Conservation (phyloP, 2,113 vertebrate genomes). For the Tragelaphus buxtoni region DNA sequence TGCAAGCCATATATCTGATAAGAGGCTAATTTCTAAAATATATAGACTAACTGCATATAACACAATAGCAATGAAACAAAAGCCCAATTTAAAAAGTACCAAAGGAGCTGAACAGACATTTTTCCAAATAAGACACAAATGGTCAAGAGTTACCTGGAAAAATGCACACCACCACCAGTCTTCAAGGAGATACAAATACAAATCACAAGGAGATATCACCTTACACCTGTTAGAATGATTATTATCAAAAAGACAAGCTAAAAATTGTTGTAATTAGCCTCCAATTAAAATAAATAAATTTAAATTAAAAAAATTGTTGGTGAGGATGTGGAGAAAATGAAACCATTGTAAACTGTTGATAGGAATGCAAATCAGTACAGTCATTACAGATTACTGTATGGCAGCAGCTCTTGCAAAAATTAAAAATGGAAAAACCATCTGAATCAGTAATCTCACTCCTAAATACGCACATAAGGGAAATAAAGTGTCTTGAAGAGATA, state of each 20-base stretch:
- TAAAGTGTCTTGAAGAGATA: too few relatives aligned
- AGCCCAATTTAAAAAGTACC: background rate
- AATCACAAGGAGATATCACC: background rate
- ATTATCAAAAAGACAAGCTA: background rate
- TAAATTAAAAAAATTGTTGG: background rate
- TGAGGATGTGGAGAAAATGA: background rate
- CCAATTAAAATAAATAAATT: too few relatives aligned
- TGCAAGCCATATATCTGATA: background rate
- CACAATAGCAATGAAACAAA: background rate
- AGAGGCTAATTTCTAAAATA: background rate
- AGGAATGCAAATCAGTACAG: background rate
- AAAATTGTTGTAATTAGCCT: background rate
- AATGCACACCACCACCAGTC: background rate
- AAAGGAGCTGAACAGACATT: background rate
- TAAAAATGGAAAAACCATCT: background rate
- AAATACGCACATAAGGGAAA: background rate
- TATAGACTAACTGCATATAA: background rate
- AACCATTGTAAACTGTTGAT: background rate
- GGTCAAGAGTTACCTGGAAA: background rate
- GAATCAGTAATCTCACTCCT: background rate
- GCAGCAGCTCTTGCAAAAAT: background rate
- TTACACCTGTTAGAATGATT: background rate
- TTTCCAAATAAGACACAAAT: background rate
- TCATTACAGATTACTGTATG: background rate
- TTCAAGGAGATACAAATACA: background rate